Percentiles rank a stretch among this genome's conserved stretches.
Evolutionary conservation across 2,888 invertebrate species (phyloP).

Genomic region (Sialis lutaria): DNA sequence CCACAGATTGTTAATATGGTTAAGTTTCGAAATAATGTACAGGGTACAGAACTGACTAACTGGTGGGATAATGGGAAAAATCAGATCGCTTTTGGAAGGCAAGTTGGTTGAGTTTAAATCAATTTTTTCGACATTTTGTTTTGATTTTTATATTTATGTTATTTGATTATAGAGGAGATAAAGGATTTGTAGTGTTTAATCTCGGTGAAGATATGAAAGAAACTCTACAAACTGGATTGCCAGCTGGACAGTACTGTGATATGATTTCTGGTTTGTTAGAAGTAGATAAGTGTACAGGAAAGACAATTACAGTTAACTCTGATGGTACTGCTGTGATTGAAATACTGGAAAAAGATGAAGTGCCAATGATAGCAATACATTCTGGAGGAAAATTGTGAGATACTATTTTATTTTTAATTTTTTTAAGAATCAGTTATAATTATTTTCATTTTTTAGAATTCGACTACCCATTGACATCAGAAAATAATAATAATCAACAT

Average conservation of each 20-base stretch:
- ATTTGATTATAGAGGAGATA: slow-evolving; percentile 42
- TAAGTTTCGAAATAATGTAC: slow-evolving; percentile 51
- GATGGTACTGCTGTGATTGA: slow-evolving; percentile 38
- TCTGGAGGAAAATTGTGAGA: too few relatives aligned
- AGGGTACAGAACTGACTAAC: slow-evolving; percentile 32
- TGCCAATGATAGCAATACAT: slow-evolving; percentile 59
- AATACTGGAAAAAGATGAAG: slow-evolving; percentile 33
- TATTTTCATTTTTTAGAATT: too few relatives aligned
- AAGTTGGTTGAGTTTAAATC: too few relatives aligned
- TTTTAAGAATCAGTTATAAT: too few relatives aligned
- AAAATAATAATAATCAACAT: too few relatives aligned
- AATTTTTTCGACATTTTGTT: too few relatives aligned
- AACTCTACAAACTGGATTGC: slow-evolving; percentile 46
- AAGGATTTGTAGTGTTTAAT: slow-evolving; percentile 63
- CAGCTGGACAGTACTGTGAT: slow-evolving; percentile 69
- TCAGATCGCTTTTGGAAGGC: slow-evolving; percentile 54
- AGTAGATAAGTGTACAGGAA: slow-evolving; percentile 42
- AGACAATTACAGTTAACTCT: slow-evolving; percentile 36
- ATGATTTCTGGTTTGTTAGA: slow-evolving; percentile 52
- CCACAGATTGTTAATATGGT: slow-evolving; percentile 66
- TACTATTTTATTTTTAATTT: too few relatives aligned
- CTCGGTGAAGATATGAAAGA: slow-evolving; percentile 39
- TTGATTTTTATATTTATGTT: too few relatives aligned
- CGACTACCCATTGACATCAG: too few relatives aligned
- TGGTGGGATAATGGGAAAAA: slow-evolving; percentile 75